A percentile compares a stretch with the other conserved stretches of the same genome.
phyloP scores from a whole-genome alignment of 2,888 invertebrate species.

The Lumbricus terrestris region DNA sequence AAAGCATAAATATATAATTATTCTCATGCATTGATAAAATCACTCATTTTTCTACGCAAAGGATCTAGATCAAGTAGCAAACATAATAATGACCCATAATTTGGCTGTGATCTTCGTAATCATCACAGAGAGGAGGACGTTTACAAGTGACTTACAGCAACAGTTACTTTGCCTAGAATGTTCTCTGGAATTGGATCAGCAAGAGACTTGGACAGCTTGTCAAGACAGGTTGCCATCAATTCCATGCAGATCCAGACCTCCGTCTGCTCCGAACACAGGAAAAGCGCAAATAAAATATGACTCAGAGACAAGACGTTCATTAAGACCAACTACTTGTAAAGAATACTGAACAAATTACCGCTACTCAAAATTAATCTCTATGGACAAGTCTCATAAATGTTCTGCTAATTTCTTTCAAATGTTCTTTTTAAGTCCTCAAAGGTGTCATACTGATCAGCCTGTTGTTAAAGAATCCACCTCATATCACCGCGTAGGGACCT shows the following conservation, averaged over 20 bases:
- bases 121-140: background rate
- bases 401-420: too few species aligned
- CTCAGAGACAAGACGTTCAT: background rate
- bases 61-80: background rate
- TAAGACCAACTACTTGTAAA: background rate
- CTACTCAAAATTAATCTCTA: background rate
- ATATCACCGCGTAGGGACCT: too few species aligned
- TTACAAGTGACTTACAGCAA: conserved; percentile 66
- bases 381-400: background rate
- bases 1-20: background rate
- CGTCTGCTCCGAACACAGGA: conserved; percentile 44
- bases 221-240: conserved; percentile 97
- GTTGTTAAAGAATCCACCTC: too few species aligned
- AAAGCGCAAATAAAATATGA: background rate
- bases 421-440: too few species aligned
- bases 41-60: too few species aligned
- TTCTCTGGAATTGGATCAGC: conserved; percentile 89
- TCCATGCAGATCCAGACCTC: conserved; percentile 99
- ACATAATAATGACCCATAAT: background rate
- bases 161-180: conserved; percentile 93
- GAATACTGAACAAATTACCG: background rate
- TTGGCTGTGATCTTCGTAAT: background rate
- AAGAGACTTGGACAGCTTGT: conserved; percentile 79
- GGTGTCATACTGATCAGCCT: too few species aligned
- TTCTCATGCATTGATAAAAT: background rate